phyloP scores from a whole-genome alignment of 2,797 vertebrate species.

The Sebastes nivosus region DNA sequence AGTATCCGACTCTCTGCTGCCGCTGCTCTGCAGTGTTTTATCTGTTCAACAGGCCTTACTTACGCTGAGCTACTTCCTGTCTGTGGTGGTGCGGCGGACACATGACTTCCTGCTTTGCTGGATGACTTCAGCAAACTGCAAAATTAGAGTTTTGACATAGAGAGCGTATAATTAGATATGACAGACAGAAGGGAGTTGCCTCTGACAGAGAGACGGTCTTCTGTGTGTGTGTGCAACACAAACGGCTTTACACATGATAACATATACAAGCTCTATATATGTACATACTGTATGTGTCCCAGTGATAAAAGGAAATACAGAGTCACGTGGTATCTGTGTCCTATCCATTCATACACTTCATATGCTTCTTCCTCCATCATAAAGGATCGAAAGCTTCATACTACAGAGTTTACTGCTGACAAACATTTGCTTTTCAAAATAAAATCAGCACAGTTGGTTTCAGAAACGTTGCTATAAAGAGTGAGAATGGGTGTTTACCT shows the following conservation, averaged over 20 bases:
- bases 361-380: background rate
- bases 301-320: background rate
- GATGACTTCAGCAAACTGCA: slow-evolving; percentile 78
- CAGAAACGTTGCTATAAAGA: background rate
- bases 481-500: slow-evolving; percentile 8
- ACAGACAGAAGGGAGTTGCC: background rate
- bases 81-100: slow-evolving; percentile 43
- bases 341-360: background rate
- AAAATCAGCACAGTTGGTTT: background rate
- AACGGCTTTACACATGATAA: background rate
- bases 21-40: background rate
- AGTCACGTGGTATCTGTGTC: background rate
- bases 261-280: background rate
- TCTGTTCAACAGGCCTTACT: slow-evolving; percentile 28
- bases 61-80: slow-evolving; percentile 81
- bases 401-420: background rate
- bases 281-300: no score
- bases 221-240: background rate
- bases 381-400: background rate
- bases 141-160: slow-evolving; percentile 42
- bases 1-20: background rate
- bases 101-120: slow-evolving; percentile 83
- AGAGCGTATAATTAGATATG: slow-evolving; percentile 4
- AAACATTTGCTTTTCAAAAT: background rate
- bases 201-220: background rate